Base-by-base conservation (phyloP, 2,888 invertebrate genomes). In the Cryptophagus acutangulus region DNA sequence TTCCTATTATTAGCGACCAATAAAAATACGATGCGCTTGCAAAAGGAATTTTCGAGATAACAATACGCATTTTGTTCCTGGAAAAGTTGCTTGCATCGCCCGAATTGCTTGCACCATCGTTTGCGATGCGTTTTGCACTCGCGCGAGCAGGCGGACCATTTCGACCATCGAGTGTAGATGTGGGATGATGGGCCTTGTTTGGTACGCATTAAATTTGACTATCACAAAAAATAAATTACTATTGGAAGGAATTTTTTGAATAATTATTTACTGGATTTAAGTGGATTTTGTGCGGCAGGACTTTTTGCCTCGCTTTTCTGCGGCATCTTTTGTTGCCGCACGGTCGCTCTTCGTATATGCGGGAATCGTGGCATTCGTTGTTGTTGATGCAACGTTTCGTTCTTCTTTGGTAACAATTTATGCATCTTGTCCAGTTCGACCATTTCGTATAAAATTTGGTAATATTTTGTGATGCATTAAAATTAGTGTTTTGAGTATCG, bases 41-140 rank as follows among this genome's bases (percentile, higher is more conserved):
- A 93, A 58, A 79, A 80, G 38, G 86, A 84, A 36, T 85, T 86
- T 50, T 87, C 84, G 26, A 83, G 77, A 63, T 87, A 89, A 64
- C 93, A 94, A 61, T 85, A 87, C 2, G 90, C 88, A 3, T 84
- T 84, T 69, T 93, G 89, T 45, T 81, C 78, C 37, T 92, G 78
- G 25, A 85, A 78, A 61, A 84, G 82, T 30, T 79, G 79, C 1
- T 84, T 84, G 58, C 93, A 94, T 52, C 86, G 74, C 6, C 80
- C 76, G 1, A 78, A 78, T 56, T 79, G 78, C 57, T 78, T 78
- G 67, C 92, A 93, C 61, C 79, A 78, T 65, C 90, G 84, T 62
- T 78, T 77, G 52, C 94, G 75, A 24, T 82, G 75, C 2, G 91
- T 90, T 12, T 82, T 81, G 63, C 94, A 94, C 50, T 81, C 78